Conservation (phyloP, 64 coral and sea anemone genomes). For the Astreopora myriophthalma region DNA sequence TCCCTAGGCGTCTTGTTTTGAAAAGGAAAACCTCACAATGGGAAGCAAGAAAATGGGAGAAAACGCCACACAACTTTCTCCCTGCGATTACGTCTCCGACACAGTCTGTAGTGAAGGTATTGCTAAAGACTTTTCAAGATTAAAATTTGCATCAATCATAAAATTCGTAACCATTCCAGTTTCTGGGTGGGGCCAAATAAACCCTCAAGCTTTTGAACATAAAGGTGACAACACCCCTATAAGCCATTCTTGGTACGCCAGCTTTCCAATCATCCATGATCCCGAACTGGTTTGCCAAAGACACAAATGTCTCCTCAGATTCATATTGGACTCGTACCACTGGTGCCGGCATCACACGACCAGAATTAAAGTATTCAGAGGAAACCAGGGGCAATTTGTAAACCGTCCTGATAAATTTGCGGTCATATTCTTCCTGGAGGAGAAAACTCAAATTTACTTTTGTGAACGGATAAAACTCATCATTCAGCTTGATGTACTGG, state of each 20-base stretch:
- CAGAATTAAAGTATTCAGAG: slow-evolving; percentile 35
- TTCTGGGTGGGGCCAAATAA: slow-evolving; percentile 70
- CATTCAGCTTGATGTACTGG: slow-evolving; percentile 69
- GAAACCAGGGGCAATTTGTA: slow-evolving; percentile 60
- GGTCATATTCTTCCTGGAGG: slow-evolving; percentile 76
- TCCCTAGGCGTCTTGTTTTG: too few species aligned
- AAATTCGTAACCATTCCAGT: slow-evolving; percentile 54
- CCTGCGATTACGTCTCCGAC: too few species aligned
- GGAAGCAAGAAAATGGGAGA: too few species aligned
- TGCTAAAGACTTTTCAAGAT: too few species aligned
- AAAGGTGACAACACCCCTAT: slow-evolving; percentile 82
- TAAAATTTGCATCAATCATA: background rate
- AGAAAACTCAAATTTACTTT: slow-evolving; percentile 76
- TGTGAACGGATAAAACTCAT: slow-evolving; percentile 74
- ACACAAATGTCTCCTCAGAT: slow-evolving; percentile 50
- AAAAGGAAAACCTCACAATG: too few species aligned
- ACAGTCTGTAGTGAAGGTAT: too few species aligned
- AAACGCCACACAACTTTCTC: too few species aligned
- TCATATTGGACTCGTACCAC: slow-evolving; percentile 73
- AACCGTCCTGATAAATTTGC: slow-evolving; percentile 47
- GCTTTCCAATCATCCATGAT: slow-evolving; percentile 86
- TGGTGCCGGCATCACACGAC: background rate
- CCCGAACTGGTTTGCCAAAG: slow-evolving; percentile 66
- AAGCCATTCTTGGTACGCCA: slow-evolving; percentile 89
- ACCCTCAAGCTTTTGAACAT: slow-evolving; percentile 62